Evolutionary conservation across 2,113 vertebrate species (phyloP), one percentile per base, ranked within the genome.

Genomic region (Rattus rattus): DNA sequence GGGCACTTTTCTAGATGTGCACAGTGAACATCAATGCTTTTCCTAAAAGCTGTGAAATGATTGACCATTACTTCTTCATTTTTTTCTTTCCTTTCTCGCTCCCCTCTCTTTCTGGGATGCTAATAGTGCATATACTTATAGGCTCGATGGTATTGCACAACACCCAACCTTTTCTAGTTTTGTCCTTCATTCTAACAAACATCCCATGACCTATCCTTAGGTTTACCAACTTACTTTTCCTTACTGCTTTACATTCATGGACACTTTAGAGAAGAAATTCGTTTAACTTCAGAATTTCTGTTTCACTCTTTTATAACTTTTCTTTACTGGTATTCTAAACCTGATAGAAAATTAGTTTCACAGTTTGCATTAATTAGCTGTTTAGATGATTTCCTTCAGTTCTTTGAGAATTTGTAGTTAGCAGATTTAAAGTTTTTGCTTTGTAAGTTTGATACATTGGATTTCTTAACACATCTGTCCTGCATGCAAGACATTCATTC

Each of bases 241-340:
- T 79, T 30, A 0, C 14, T 79, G 26, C 47, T 79, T 79, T 19
- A 79, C 28, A 52, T 52, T 79, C 28, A 52, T 79, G 52, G 47
- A 17, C 76, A 33, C 14, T 19, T 72, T 72, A 69, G 61, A 16
- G 43, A 30, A 49, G 49, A 76, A 76, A 49, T 52, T 30, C 75
- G 86, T 92, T 88, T 30, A 94, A 90, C 30, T 80, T 30, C 49
- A 72, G 77, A 84, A 65, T 79, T 92, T 84, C 80, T 91, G 24
- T 69, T 83, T 91, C 26, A 30, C 47, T 88, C 28, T 76, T 89
- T 73, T 47, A 88, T 65, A 91, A 33, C 79, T 67, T 95, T 26
- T 76, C 12, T 73, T 75, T 83, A 67, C 59, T 75, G 33, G 59
- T 73, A 91, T 49, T 80, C 39, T 61, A 30, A 30, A 20, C 9